Conservation (phyloP, 2,113 vertebrate genomes). For the Ailurus styani region DNA sequence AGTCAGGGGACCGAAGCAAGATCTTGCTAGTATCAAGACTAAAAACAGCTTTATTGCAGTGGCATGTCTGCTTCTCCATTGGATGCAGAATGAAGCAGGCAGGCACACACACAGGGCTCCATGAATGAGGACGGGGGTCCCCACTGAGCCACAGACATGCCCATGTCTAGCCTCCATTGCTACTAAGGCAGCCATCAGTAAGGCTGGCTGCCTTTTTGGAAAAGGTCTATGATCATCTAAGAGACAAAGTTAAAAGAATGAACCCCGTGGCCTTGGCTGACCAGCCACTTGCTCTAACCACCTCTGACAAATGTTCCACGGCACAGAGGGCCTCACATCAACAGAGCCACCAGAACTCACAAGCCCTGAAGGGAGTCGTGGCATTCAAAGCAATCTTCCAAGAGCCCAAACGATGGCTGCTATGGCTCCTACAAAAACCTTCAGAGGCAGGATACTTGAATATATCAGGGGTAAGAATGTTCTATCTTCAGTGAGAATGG, state of each 20-base stretch:
- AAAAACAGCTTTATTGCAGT: neutral
- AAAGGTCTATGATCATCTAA: neutral
- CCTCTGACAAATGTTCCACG: neutral
- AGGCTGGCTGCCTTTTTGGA: neutral
- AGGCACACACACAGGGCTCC: neutral
- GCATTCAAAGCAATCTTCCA: neutral
- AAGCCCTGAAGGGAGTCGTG: fast-evolving
- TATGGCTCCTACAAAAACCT: neutral
- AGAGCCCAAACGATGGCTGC: neutral
- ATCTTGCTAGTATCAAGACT: neutral
- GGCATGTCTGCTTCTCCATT: neutral
- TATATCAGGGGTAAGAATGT: neutral
- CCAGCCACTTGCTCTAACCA: neutral
- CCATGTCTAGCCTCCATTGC: fast-evolving
- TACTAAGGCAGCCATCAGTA: neutral
- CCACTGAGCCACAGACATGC: neutral
- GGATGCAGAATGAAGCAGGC: neutral
- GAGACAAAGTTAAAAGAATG: neutral
- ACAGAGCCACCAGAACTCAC: neutral
- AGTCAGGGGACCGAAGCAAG: neutral
- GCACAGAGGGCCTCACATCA: fast-evolving
- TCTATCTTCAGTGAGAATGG: neutral
- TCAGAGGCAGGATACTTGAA: neutral
- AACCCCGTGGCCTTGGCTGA: neutral
- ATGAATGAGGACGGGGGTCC: neutral